These are phyloP conservation scores for Sitobion miscanthi DNA, from an alignment of 1,140 invertebrate species.

Conservation along the genomic window DNA sequence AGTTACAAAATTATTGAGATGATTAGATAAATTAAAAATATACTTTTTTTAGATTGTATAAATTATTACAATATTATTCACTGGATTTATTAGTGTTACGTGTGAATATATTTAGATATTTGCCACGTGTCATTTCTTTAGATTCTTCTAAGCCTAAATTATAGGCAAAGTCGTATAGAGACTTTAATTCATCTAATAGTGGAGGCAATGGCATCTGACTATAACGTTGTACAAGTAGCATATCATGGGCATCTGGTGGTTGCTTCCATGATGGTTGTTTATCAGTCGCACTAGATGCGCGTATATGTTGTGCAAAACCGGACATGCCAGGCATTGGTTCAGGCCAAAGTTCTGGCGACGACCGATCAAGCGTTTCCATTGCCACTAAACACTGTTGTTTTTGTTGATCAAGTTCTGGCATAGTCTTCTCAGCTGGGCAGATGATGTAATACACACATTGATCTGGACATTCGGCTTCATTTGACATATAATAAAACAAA, in stretches of 20 bases:
- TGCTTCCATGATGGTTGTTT: constrained; percentile 61
- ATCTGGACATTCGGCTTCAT: constrained; percentile 54
- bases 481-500: constrained; percentile 46
- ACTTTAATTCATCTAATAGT: constrained; percentile 89
- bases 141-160: constrained; percentile 92
- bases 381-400: constrained; percentile 71
- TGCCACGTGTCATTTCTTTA: constrained; percentile 94
- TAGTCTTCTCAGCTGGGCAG: constrained; percentile 59
- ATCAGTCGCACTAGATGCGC: constrained; percentile 47
- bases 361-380: constrained; percentile 85
- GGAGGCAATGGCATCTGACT: constrained; percentile 45
- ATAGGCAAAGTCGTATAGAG: constrained; percentile 90
- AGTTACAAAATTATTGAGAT: background rate
- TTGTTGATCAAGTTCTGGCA: constrained; percentile 66
- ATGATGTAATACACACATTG: constrained; percentile 30
- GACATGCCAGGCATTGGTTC: constrained; percentile 70
- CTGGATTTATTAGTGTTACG: background rate
- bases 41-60: background rate
- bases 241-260: constrained; percentile 63
- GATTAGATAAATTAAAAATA: constrained; percentile 23
- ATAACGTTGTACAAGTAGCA: constrained; percentile 62
- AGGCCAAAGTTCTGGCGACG: constrained; percentile 92
- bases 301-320: constrained; percentile 57
- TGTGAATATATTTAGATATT: constrained; percentile 83
- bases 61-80: constrained; percentile 22